Evolutionary conservation across 1,140 invertebrate species (phyloP).

Genomic region (Monochamus saltuarius): DNA sequence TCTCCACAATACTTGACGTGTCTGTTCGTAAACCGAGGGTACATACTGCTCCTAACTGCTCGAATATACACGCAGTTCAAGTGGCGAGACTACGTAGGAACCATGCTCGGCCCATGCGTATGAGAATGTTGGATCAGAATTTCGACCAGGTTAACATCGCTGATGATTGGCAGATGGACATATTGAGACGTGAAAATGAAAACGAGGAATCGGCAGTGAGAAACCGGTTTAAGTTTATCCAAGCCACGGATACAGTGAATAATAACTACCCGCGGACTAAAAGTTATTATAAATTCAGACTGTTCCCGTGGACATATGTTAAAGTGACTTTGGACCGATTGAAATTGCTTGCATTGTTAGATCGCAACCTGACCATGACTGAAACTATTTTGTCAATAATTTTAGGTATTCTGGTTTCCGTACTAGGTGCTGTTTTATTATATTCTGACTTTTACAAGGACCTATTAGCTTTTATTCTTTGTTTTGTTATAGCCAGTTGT

Average conservation of each 20-base stretch:
- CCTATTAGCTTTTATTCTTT: conserved; percentile 91
- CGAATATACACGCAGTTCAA: background rate
- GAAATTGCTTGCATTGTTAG: conserved; percentile 87
- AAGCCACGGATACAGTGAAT: background rate
- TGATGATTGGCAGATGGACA: no score
- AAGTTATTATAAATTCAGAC: conserved; percentile 64
- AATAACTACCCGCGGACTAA: conserved; percentile 24
- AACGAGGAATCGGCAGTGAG: no score
- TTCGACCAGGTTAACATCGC: no score
- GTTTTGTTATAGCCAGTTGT: conserved; percentile 94
- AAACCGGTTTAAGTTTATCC: conserved; percentile 4
- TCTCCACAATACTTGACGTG: conserved; percentile 32
- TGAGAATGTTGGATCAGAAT: no score
- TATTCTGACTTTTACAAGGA: conserved; percentile 87
- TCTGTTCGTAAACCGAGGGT: conserved; percentile 1
- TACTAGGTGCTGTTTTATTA: conserved; percentile 82
- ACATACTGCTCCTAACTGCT: background rate
- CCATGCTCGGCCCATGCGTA: no score
- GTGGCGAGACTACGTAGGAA: background rate
- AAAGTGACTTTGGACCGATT: conserved; percentile 90
- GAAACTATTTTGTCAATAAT: conserved; percentile 85
- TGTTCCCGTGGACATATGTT: conserved; percentile 68
- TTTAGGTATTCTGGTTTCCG: conserved; percentile 82
- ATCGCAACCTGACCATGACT: conserved; percentile 82
- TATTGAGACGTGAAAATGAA: no score